Percentiles rank a stretch among this genome's conserved stretches.
Evolutionary conservation across 2,113 vertebrate genomes (phyloP).

Genomic region (Alligator sinensis): DNA sequence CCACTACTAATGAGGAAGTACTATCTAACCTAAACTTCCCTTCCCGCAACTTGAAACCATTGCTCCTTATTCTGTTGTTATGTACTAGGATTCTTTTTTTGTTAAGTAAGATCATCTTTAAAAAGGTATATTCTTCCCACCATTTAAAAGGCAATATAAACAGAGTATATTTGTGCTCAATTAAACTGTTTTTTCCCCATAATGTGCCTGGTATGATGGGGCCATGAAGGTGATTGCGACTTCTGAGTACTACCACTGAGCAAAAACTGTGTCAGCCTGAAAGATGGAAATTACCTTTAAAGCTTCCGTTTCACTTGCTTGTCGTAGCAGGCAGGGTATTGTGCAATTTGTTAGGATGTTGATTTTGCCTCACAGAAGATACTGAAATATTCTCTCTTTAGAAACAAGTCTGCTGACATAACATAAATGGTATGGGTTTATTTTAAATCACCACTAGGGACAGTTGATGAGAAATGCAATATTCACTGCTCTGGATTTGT

Average conservation of each 20-base stretch:
- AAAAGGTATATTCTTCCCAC: conserved; percentile 32
- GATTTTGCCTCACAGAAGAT: conserved; percentile 27
- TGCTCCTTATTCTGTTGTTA: too few relatives aligned
- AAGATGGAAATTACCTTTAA: conserved; percentile 28
- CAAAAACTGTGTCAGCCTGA: neutral
- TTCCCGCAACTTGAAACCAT: too few relatives aligned
- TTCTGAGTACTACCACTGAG: neutral
- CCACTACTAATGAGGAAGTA: too few relatives aligned
- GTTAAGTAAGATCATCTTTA: neutral
- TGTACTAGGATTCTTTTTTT: neutral
- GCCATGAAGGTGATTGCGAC: neutral
- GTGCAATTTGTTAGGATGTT: neutral
- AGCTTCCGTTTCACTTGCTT: conserved; percentile 35
- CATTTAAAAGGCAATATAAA: conserved; percentile 16
- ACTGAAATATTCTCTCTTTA: conserved; percentile 23
- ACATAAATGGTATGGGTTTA: neutral
- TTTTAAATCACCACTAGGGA: neutral
- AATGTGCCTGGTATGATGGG: neutral
- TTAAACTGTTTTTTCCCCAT: conserved; percentile 1
- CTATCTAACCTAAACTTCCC: too few relatives aligned
- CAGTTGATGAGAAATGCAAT: neutral
- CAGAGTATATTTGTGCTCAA: neutral
- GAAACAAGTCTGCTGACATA: conserved; percentile 28
- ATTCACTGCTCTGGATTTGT: neutral
- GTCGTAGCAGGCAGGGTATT: neutral